These are phyloP conservation scores for Trissoscelio sp. DNA, from an alignment of 2,888 invertebrate species.

Conservation along the genomic window DNA sequence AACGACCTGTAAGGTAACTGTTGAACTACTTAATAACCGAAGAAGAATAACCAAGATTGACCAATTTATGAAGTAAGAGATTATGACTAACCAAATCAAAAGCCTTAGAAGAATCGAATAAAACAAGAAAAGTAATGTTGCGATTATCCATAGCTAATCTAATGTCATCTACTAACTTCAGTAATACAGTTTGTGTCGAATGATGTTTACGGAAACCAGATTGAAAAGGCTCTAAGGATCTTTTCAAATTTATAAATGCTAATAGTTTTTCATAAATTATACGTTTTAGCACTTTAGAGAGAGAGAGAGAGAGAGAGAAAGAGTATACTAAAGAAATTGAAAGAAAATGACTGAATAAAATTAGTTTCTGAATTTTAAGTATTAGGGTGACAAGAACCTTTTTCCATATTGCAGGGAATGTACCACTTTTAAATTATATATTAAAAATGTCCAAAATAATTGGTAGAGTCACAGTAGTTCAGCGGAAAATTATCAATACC, in stretches of 20 bases:
- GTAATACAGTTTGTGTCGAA: no score
- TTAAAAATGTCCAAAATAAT: neutral
- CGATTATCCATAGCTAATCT: neutral
- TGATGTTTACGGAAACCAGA: no score
- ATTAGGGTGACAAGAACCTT: neutral
- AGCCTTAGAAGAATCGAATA: neutral
- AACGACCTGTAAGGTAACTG: neutral
- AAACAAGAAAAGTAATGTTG: neutral
- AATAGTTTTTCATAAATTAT: neutral
- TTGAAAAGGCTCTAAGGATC: no score
- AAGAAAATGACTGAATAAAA: no score
- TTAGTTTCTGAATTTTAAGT: neutral
- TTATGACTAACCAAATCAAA: slow-evolving; percentile 1
- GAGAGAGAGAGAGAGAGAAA: no score
- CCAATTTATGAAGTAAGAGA: neutral
- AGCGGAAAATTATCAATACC: no score
- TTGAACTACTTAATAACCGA: neutral
- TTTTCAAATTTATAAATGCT: neutral
- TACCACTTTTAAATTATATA: neutral
- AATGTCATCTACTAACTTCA: no score
- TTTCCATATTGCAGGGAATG: neutral
- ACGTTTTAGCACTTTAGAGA: neutral
- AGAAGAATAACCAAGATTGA: neutral
- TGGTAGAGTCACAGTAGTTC: neutral
- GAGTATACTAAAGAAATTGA: no score